phyloP scores from a whole-genome alignment of 2,113 vertebrate species.

The Ranitomeya imitator region DNA sequence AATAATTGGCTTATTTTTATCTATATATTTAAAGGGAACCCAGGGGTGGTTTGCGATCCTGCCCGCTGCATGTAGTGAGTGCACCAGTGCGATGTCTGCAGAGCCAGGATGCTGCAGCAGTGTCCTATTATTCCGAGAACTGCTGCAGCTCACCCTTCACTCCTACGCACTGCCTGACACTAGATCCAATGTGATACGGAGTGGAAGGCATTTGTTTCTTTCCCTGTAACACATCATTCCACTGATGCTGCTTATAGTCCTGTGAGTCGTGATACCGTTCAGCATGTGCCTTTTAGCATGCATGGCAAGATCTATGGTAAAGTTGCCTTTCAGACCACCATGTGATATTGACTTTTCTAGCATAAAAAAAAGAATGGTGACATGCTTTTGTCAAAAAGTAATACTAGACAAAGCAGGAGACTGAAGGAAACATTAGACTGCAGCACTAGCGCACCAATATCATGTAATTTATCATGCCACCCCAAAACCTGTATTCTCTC shows the following conservation, averaged over 20 bases:
- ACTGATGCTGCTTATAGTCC: constrained; percentile 6
- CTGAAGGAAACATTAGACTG: no score
- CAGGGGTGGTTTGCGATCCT: background rate
- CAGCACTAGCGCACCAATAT: no score
- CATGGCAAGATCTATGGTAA: background rate
- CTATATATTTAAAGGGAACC: background rate
- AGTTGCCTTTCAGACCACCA: background rate
- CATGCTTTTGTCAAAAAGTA: no score
- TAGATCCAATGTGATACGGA: background rate
- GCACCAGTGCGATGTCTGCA: background rate
- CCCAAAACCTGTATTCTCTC: no score
- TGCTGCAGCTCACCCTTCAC: background rate
- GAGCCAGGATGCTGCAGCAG: background rate
- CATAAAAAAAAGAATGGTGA: background rate
- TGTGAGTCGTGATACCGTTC: background rate
- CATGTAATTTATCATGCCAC: no score
- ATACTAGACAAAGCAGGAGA: no score
- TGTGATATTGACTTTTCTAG: background rate
- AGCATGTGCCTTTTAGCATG: background rate
- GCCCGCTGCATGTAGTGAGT: background rate
- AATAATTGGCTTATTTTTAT: no score
- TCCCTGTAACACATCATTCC: background rate
- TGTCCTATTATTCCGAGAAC: background rate
- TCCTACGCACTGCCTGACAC: constrained; percentile 19
- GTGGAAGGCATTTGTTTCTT: background rate